These are phyloP conservation scores for Drosophila funebris DNA, from an alignment of 1,140 invertebrate species.

Conservation along the genomic window DNA sequence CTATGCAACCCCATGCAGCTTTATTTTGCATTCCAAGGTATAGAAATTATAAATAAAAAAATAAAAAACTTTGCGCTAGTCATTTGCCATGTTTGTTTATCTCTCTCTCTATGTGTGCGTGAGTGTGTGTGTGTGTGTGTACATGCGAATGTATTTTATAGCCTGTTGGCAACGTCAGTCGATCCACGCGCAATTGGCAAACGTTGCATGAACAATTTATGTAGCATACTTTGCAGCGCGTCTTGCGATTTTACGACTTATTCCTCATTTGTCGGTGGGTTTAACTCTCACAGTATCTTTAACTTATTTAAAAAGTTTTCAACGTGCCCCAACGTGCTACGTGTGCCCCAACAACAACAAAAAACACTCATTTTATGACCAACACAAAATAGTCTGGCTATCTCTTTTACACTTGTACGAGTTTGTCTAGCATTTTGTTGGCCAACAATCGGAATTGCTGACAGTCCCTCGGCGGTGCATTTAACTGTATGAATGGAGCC, in stretches of 20 bases:
- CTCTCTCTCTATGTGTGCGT: background rate
- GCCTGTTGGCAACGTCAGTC: background rate
- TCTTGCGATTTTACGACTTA: slow-evolving; percentile 51
- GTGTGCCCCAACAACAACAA: slow-evolving; percentile 14
- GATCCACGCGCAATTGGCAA: slow-evolving; percentile 28
- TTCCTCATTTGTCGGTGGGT: background rate
- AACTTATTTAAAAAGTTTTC: slow-evolving; percentile 76
- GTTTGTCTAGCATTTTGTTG: background rate
- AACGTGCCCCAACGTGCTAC: slow-evolving; percentile 54
- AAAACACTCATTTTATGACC: slow-evolving; percentile 49
- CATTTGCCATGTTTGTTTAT: slow-evolving; percentile 5
- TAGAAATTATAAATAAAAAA: background rate
- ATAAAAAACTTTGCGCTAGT: slow-evolving; percentile 13
- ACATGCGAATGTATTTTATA: slow-evolving; percentile 21
- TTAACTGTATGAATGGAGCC: slow-evolving; percentile 35
- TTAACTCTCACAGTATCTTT: slow-evolving; percentile 33
- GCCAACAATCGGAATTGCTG: slow-evolving; percentile 11
- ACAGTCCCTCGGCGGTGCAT: slow-evolving; percentile 26
- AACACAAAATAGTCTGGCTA: slow-evolving; percentile 1
- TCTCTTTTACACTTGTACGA: background rate
- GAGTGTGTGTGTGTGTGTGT: background rate
- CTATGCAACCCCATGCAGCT: background rate
- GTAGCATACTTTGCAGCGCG: slow-evolving; percentile 41
- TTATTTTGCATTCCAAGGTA: background rate
- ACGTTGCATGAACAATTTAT: slow-evolving; percentile 49